Evolutionary conservation across 2,113 vertebrate species (phyloP).

Genomic region (Dipodomys stephensi): DNA sequence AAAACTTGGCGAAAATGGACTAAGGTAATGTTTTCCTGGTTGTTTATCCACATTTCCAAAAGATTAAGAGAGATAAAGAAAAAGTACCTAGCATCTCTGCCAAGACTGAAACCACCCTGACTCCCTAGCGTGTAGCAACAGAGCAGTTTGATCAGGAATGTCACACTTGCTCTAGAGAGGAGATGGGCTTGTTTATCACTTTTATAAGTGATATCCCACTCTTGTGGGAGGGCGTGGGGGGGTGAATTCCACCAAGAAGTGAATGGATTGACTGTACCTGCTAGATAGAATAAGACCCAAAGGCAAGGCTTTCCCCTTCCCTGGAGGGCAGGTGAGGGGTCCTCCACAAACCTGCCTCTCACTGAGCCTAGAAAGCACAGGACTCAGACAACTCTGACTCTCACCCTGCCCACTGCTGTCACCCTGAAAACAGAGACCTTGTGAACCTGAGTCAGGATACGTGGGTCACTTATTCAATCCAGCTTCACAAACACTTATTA

Average conservation of each 20-base stretch:
- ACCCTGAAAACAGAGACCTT: not conserved
- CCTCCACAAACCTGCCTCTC: not conserved
- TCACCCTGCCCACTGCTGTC: not conserved
- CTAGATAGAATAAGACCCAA: not conserved
- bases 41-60: not conserved
- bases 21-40: rapidly evolving
- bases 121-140: not conserved
- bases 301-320: not conserved
- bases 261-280: not conserved
- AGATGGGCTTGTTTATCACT: not conserved
- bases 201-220: not conserved
- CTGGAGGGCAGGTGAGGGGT: not conserved
- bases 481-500: not conserved
- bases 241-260: not conserved
- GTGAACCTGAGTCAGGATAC: too few relatives aligned
- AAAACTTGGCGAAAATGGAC: not conserved
- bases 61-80: not conserved
- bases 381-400: rapidly evolving
- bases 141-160: not conserved
- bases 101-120: not conserved
- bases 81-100: not conserved
- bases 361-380: not conserved
- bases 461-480: not conserved
- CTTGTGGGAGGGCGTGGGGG: not conserved
- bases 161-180: not conserved